Percentiles rank a stretch among this genome's conserved stretches.
These are phyloP conservation scores for Megalonaias nervosa DNA, from an alignment of 1,140 invertebrate species.

Conservation along the genomic window DNA sequence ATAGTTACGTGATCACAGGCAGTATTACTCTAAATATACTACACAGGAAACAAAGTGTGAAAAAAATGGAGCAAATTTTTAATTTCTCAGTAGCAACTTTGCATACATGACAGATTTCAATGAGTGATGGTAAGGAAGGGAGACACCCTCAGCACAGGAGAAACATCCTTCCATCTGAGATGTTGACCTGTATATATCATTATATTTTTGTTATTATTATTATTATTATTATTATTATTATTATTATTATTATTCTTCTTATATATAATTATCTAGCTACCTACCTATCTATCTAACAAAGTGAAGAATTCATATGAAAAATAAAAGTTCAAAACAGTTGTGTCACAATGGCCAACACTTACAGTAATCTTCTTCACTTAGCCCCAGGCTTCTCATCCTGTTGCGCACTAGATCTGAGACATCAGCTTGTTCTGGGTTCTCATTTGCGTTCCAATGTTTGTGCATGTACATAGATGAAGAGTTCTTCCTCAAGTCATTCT, in stretches of 20 bases:
- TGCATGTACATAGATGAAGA: not conserved
- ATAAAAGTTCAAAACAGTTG: not conserved
- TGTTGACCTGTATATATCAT: too few relatives aligned
- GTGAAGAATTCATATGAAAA: not conserved
- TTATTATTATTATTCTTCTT: not conserved
- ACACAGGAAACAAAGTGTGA: too few relatives aligned
- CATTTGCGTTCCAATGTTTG: slow-evolving; percentile 9
- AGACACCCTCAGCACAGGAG: too few relatives aligned
- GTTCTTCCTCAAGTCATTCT: slow-evolving; percentile 1
- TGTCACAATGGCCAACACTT: slow-evolving; percentile 11
- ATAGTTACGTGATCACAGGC: too few relatives aligned
- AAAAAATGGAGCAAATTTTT: too few relatives aligned
- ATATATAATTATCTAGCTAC: slow-evolving; percentile 4
- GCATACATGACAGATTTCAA: too few relatives aligned
- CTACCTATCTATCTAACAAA: slow-evolving; percentile 11
- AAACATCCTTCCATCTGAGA: too few relatives aligned
- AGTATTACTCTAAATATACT: too few relatives aligned
- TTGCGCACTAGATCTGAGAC: slow-evolving; percentile 36
- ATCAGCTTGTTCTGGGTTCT: slow-evolving; percentile 30
- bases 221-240: slow-evolving; percentile 17
- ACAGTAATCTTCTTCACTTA: slow-evolving; percentile 43
- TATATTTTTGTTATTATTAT: too few relatives aligned
- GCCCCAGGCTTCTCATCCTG: slow-evolving; percentile 37
- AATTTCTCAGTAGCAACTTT: too few relatives aligned
- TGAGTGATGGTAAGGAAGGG: too few relatives aligned